These are phyloP conservation scores for Monomorium pharaonis DNA, from an alignment of 1,140 invertebrate genomes.

Conservation along the genomic window DNA sequence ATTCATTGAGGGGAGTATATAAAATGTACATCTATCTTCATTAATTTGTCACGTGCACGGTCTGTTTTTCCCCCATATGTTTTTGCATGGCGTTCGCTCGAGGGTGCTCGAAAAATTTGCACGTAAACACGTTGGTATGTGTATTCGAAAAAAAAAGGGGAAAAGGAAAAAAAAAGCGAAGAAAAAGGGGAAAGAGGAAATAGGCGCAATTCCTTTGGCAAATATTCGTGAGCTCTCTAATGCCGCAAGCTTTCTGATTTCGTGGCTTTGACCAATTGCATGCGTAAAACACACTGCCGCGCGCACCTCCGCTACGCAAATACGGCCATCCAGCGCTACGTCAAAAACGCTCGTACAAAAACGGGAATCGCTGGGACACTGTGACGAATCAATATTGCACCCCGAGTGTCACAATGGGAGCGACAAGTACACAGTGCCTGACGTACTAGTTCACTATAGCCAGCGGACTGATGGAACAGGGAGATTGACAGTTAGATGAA, in stretches of 20 bases:
- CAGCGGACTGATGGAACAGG: slow-evolving; percentile 64
- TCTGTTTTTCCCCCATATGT: background rate
- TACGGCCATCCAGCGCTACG: slow-evolving; percentile 32
- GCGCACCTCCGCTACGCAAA: slow-evolving; percentile 22
- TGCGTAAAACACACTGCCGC: background rate
- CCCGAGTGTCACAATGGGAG: slow-evolving; percentile 59
- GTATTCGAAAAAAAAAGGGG: background rate
- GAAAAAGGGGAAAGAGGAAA: background rate
- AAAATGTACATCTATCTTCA: background rate
- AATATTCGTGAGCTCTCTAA: background rate
- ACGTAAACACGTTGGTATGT: background rate
- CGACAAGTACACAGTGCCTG: slow-evolving; percentile 52
- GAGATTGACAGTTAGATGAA: slow-evolving; percentile 43
- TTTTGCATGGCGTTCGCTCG: background rate
- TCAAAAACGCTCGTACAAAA: slow-evolving; percentile 61
- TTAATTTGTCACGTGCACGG: background rate
- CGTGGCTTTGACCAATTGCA: slow-evolving; percentile 56
- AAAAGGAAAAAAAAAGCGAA: background rate
- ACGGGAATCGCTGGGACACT: slow-evolving; percentile 27
- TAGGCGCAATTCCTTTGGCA: background rate
- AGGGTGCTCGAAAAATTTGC: background rate
- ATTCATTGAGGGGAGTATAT: background rate
- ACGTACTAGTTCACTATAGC: slow-evolving; percentile 40
- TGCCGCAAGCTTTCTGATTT: slow-evolving; percentile 31
- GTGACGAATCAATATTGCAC: slow-evolving; percentile 66